These are phyloP conservation scores for Drosophila pruinosa DNA, from an alignment of 1,140 invertebrate genomes.

Conservation along the genomic window DNA sequence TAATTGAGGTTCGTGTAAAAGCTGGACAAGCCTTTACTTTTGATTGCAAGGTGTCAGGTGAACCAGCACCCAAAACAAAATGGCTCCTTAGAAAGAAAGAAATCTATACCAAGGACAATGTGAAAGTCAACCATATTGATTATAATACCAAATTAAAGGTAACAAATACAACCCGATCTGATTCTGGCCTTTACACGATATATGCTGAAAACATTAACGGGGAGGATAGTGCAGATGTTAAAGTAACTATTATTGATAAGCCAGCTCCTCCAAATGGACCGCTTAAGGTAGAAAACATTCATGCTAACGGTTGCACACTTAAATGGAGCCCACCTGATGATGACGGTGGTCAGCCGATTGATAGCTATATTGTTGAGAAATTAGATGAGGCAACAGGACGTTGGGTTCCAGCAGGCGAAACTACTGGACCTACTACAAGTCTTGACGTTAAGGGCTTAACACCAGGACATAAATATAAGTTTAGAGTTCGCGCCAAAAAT, in stretches of 20 bases:
- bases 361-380: constrained; percentile 96
- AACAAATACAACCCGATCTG: constrained; percentile 91
- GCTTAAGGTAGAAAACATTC: constrained; percentile 91
- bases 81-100: constrained; percentile 92
- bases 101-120: constrained; percentile 87
- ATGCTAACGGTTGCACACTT: constrained; percentile 88
- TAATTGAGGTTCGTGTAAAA: constrained; percentile 95
- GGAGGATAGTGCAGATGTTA: constrained; percentile 94
- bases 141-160: constrained; percentile 96
- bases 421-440: constrained; percentile 89
- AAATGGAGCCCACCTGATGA: constrained; percentile 95
- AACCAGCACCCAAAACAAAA: constrained; percentile 95
- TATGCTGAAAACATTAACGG: constrained; percentile 97
- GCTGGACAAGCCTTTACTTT: constrained; percentile 90
- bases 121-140: constrained; percentile 89
- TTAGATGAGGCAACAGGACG: constrained; percentile 95
- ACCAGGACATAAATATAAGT: constrained; percentile 97
- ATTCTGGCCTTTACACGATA: constrained; percentile 96
- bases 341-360: constrained; percentile 94
- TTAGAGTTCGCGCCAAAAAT: constrained; percentile 97
- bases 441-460: constrained; percentile 90
- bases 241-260: constrained; percentile 95
- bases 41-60: constrained; percentile 91
- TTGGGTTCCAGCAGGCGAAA: constrained; percentile 96
- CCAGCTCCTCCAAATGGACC: constrained; percentile 96